Percentiles rank a stretch among this genome's conserved stretches.
Evolutionary conservation across 2,888 invertebrate species (phyloP).

Genomic region (Callimorpha dominula): DNA sequence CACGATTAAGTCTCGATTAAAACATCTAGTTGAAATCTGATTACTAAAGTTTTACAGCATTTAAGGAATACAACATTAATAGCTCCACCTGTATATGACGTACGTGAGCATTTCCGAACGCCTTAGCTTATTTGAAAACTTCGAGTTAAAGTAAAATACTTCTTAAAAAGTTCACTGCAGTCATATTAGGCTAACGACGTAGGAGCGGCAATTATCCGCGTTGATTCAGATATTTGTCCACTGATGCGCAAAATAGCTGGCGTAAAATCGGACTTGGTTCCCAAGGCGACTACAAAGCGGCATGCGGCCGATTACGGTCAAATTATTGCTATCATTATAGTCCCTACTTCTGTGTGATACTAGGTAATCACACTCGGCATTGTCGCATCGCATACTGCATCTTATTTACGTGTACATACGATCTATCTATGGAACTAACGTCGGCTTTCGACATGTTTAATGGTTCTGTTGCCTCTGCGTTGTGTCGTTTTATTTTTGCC

Average conservation of each 20-base stretch:
- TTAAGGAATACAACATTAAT: background rate
- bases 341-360: conserved; percentile 67
- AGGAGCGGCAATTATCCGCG: conserved; percentile 73
- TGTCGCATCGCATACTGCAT: conserved; percentile 68
- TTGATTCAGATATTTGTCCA: conserved; percentile 80
- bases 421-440: conserved; percentile 44
- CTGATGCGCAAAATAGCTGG: conserved; percentile 80
- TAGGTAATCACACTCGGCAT: conserved; percentile 70
- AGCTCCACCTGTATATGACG: conserved; percentile 7
- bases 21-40: background rate
- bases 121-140: conserved; percentile 30
- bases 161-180: conserved; percentile 51
- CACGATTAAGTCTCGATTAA: too few relatives aligned
- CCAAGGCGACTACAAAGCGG: conserved; percentile 83
- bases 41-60: background rate
- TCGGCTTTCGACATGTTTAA: conserved; percentile 38
- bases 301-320: conserved; percentile 82
- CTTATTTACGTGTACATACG: conserved; percentile 61
- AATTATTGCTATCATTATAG: conserved; percentile 85
- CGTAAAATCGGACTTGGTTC: conserved; percentile 81
- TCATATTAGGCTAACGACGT: conserved; percentile 66
- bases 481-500: conserved; percentile 40
- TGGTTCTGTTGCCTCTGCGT: conserved; percentile 31
- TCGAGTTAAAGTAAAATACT: conserved; percentile 43
- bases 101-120: conserved; percentile 27